phyloP scores from a whole-genome alignment of 1,140 invertebrate species.

The Eufriesea mexicana region DNA sequence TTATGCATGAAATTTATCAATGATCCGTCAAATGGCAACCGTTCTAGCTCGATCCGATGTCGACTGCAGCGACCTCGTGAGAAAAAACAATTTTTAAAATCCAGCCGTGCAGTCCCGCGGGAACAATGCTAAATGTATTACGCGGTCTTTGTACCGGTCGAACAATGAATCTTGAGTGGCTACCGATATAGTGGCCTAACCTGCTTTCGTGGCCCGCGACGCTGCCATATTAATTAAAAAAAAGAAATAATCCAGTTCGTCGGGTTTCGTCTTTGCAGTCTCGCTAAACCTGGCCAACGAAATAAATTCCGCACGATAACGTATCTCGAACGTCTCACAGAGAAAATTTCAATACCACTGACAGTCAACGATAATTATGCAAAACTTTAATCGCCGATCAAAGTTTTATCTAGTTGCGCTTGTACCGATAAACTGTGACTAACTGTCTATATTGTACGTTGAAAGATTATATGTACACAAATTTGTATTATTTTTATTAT shows the following conservation, averaged over 20 bases:
- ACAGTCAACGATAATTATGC: neutral
- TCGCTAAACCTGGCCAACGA: too few species aligned
- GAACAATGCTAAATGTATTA: conserved; percentile 41
- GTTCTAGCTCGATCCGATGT: neutral
- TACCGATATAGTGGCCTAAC: conserved; percentile 10
- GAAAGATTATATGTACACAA: too few species aligned
- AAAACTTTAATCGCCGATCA: neutral
- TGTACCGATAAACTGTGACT: neutral
- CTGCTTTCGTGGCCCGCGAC: neutral
- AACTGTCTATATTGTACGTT: too few species aligned
- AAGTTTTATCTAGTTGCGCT: neutral
- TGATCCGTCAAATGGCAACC: neutral
- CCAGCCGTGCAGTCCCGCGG: neutral
- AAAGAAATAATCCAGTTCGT: conserved; percentile 1
- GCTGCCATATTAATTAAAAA: conserved; percentile 38
- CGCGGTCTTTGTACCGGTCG: conserved; percentile 29
- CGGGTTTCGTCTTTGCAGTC: neutral
- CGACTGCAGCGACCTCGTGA: neutral
- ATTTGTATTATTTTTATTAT: too few species aligned
- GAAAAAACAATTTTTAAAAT: conserved; percentile 23
- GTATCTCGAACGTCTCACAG: neutral
- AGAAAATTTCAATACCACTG: neutral
- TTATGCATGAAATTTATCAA: neutral
- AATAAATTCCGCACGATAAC: neutral
- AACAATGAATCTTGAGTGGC: conserved; percentile 39